Conservation (phyloP, 1,140 invertebrate genomes). For the Acromyrmex echinatior region DNA sequence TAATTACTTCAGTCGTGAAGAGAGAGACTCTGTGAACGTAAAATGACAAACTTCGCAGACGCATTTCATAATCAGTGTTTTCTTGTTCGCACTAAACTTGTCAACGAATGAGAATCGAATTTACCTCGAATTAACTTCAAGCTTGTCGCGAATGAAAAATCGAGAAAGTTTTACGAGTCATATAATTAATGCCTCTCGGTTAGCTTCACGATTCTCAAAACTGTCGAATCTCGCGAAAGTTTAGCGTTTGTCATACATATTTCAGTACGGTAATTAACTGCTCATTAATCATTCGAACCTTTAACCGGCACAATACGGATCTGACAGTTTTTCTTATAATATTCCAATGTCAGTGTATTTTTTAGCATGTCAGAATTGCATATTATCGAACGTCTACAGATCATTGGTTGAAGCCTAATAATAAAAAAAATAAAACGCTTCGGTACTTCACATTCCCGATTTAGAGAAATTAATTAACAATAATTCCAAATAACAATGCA, state of each 20-base stretch:
- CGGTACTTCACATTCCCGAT: background rate
- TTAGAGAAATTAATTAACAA: conserved; percentile 38
- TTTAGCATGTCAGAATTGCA: background rate
- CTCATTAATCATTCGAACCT: conserved; percentile 35
- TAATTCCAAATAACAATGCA: conserved; percentile 25
- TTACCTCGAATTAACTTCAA: conserved; percentile 6
- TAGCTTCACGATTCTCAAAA: conserved; percentile 39
- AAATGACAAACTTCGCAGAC: conserved; percentile 15
- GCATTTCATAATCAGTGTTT: conserved; percentile 33
- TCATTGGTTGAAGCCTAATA: background rate
- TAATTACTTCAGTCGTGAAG: conserved; percentile 11
- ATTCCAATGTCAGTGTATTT: background rate
- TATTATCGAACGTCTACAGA: conserved; percentile 7
- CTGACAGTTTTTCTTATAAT: conserved; percentile 5
- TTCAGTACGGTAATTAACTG: conserved; percentile 39
- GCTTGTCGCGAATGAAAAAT: conserved; percentile 37
- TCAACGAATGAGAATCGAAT: conserved; percentile 33
- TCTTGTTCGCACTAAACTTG: conserved; percentile 32
- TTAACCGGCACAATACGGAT: conserved; percentile 4
- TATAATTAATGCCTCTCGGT: conserved; percentile 34
- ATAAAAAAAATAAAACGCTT: conserved; percentile 32
- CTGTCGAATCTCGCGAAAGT: conserved; percentile 32
- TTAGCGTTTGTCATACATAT: conserved; percentile 21
- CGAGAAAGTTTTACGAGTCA: conserved; percentile 17
- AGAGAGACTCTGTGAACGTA: background rate